These are phyloP conservation scores for Hyperopisus bebe DNA, from an alignment of 2,113 vertebrate species.

Conservation along the genomic window DNA sequence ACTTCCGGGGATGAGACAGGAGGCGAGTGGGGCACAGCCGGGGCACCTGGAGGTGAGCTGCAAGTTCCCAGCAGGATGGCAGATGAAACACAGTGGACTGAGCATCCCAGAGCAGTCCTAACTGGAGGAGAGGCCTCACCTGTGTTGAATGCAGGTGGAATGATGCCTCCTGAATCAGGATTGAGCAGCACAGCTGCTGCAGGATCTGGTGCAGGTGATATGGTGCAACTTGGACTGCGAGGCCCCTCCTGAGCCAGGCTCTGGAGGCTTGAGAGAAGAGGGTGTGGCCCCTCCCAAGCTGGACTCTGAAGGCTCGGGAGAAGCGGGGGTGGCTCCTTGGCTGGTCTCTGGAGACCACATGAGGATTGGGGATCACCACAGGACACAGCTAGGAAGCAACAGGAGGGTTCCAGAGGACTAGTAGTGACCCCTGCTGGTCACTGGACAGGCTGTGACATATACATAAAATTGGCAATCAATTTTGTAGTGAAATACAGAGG, in stretches of 20 bases:
- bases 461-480: not conserved
- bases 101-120: not conserved
- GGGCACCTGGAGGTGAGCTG: not conserved
- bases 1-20: not conserved
- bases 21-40: too few relatives aligned
- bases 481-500: not conserved
- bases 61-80: not conserved
- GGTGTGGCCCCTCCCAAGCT: not conserved
- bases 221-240: not conserved
- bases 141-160: not conserved
- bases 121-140: not conserved
- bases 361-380: not conserved
- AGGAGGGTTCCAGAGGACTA: not conserved
- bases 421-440: not conserved
- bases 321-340: not conserved
- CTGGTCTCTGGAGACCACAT: not conserved
- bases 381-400: not conserved
- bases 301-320: too few relatives aligned
- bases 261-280: not conserved
- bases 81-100: not conserved
- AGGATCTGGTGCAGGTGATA: not conserved
- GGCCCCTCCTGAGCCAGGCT: not conserved
- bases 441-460: not conserved
- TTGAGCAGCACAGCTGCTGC: not conserved
- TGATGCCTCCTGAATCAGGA: not conserved